phyloP scores from a whole-genome alignment of 2,888 invertebrate genomes.

The Drosophila testacea region DNA sequence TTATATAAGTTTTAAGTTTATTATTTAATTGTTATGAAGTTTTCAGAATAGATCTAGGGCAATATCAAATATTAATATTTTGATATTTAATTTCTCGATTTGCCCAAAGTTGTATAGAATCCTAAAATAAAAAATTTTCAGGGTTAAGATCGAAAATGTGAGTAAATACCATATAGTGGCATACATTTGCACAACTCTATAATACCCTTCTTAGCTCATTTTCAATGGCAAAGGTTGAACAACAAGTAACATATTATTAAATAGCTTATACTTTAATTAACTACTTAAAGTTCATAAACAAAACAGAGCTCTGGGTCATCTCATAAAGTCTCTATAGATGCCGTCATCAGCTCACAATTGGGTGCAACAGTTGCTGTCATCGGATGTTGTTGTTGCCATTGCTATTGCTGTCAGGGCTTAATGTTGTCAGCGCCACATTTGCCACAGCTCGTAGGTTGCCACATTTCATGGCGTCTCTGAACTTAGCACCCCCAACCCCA shows the following conservation, averaged over 20 bases:
- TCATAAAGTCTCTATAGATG: constrained; percentile 1
- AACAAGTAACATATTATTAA: constrained; percentile 2
- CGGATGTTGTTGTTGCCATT: constrained; percentile 23
- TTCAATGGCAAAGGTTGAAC: not conserved
- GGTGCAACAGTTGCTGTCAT: constrained; percentile 44
- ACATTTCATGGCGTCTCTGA: constrained; percentile 56
- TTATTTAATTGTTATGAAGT: no score
- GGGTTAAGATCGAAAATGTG: no score
- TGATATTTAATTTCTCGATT: no score
- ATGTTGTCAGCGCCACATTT: constrained; percentile 70
- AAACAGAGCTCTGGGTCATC: no score
- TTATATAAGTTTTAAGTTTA: no score
- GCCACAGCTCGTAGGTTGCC: constrained; percentile 54
- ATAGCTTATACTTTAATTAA: constrained; percentile 8
- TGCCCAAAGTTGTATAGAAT: no score
- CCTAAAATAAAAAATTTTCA: no score
- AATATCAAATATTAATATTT: no score
- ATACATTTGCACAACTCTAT: not conserved
- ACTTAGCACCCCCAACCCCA: constrained; percentile 45
- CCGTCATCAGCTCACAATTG: constrained; percentile 43
- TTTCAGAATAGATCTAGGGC: no score
- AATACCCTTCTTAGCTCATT: not conserved
- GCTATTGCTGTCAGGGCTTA: constrained; percentile 35
- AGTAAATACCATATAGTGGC: no score
- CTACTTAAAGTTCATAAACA: not conserved